Base-by-base conservation (phyloP, 2,888 invertebrate genomes). In the Cryptocephalus primarius region DNA sequence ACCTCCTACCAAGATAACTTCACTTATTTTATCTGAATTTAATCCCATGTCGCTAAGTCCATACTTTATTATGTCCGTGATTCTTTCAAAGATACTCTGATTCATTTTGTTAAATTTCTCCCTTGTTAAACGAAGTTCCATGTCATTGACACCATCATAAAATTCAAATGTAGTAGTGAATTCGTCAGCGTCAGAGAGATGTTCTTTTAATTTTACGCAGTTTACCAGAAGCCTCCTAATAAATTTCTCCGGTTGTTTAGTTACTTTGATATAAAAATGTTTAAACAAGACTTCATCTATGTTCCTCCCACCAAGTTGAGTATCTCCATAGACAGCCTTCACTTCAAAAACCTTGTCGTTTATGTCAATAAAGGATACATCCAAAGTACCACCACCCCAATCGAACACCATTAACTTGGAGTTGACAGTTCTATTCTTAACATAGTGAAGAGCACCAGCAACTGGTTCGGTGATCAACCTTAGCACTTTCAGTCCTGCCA, bases 311-410 rank as follows among this genome's bases (percentile, higher is more conserved):
- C 55, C 55, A 12, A 51, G 43, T 32, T 50, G 44, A 2, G 49
- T 49, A 43, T 55, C 51, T 8, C 55, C 55, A 33, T 50, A 51
- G 4, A 53, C 49, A 33, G 41, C 46, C 43, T 46, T 46, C 2
- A 55, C 52, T 43, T 46, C 36, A 38, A 53, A 55, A 8, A 12
- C 11, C 45, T 49, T 50, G 43, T 43, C 48, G 39, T 43, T 44
- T 33, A 50, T 52, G 39, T 49, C 45, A 14, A 59, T 49, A 9
- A 60, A 42, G 1, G 59, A 59, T 1, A 61, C 56, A 43, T 61
- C 60, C 36, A 59, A 47, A 9, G 60, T 61, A n/a, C 60, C 60
- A 14, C 60, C 60, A 8, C 57, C 58, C 32, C 55, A 53, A 40
- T 60, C 60, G 46, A 56, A 58, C 9, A 59, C 39, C 39, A 39